Conservation (phyloP, 2,113 vertebrate genomes). For the Tragelaphus imberbis region DNA sequence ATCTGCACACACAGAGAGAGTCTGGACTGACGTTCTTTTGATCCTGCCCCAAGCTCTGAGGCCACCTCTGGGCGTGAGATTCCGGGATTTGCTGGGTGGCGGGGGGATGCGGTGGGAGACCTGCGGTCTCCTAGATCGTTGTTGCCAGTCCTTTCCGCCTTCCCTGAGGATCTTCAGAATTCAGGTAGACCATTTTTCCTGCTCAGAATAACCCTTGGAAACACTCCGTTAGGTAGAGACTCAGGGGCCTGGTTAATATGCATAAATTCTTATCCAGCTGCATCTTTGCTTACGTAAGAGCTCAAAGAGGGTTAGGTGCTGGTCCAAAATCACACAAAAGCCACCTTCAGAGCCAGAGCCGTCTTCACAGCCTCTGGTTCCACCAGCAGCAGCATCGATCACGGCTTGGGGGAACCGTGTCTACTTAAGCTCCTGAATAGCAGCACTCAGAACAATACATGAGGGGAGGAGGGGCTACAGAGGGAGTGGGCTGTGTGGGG, state of each 20-base stretch:
- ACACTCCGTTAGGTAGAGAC: accelerated
- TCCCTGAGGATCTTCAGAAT: neutral
- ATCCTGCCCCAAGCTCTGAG: neutral
- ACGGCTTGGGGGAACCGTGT: accelerated
- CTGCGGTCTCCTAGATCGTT: neutral
- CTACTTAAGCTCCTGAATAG: neutral
- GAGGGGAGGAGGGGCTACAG: neutral
- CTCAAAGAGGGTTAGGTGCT: neutral
- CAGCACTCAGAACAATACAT: accelerated
- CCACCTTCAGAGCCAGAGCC: neutral
- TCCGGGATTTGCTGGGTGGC: neutral
- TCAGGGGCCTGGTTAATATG: neutral
- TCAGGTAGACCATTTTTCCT: neutral
- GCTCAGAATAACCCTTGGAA: neutral
- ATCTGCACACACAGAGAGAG: neutral
- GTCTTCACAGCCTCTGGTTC: neutral
- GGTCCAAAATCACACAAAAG: neutral
- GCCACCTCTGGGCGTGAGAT: neutral
- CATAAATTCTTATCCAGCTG: neutral
- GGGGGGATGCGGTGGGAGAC: neutral
- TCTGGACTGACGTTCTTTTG: neutral
- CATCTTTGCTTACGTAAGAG: no score
- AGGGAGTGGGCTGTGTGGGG: no score
- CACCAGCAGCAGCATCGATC: accelerated
- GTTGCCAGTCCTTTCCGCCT: neutral